A percentile compares a stretch with the other conserved stretches of the same genome.
Evolutionary conservation across 2,113 vertebrate genomes (phyloP).

Genomic region (Spermophilus dauricus): DNA sequence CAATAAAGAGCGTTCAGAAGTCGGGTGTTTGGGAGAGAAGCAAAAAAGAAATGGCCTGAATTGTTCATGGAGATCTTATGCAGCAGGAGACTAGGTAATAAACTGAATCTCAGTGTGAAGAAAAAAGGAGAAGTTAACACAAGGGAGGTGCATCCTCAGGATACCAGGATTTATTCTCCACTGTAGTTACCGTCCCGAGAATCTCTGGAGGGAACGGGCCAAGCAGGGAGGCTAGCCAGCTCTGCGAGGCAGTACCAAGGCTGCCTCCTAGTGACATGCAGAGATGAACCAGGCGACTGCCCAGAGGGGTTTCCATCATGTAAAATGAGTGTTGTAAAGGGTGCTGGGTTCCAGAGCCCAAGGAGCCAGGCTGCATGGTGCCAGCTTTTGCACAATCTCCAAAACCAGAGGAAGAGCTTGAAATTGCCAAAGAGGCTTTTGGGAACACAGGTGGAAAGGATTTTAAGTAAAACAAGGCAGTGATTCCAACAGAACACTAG

Average conservation of each 20-base stretch:
- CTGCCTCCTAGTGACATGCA: background rate
- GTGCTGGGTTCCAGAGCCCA: background rate
- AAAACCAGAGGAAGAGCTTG: background rate
- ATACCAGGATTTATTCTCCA: background rate
- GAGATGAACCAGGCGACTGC: background rate
- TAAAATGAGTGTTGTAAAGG: rapidly evolving
- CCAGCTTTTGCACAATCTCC: background rate
- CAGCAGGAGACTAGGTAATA: background rate
- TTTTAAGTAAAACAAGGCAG: background rate
- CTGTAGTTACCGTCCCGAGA: no score
- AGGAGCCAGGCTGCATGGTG: background rate
- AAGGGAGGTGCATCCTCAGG: background rate
- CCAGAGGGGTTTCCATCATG: rapidly evolving
- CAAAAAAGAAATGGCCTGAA: background rate
- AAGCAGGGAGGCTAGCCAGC: background rate
- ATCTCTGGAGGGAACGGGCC: background rate
- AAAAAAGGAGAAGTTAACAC: background rate
- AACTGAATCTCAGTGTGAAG: background rate
- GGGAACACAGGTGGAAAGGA: background rate
- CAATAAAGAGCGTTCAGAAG: background rate
- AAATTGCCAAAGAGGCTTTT: background rate
- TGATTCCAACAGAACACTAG: background rate
- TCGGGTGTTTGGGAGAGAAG: background rate
- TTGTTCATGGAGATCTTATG: background rate
- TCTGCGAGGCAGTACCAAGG: background rate